Percentiles rank a stretch among this genome's conserved stretches.
Conservation (phyloP, 2,113 vertebrate genomes). For the Phoenicopterus ruber region DNA sequence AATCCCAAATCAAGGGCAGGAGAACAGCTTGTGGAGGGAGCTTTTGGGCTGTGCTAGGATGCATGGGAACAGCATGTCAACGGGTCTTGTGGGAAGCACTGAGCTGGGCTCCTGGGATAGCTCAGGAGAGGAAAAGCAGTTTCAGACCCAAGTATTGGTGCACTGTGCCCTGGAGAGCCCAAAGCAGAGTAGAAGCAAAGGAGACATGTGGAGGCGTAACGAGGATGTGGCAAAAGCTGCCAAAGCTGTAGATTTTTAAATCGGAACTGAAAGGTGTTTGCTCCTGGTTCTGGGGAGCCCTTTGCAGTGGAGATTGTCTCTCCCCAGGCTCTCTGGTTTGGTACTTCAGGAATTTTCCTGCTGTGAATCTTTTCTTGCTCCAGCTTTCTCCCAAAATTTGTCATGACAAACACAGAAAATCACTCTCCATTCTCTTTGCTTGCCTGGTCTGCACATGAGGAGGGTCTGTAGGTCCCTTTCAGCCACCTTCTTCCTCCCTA, state of each 20-base stretch:
- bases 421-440: neutral
- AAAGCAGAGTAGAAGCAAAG: neutral
- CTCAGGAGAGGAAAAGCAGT: neutral
- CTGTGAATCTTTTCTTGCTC: neutral
- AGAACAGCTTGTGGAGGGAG: neutral
- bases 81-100: neutral
- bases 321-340: neutral
- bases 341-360: neutral
- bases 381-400: neutral
- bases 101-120: neutral
- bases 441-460: neutral
- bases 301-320: neutral
- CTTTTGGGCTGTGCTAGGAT: neutral
- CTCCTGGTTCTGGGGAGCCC: neutral
- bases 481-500: neutral
- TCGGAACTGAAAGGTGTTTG: neutral
- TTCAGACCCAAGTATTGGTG: neutral
- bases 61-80: neutral
- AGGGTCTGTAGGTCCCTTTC: neutral
- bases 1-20: neutral
- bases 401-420: neutral
- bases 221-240: neutral
- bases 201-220: fast-evolving
- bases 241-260: neutral
- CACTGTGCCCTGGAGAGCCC: neutral